A percentile compares a stretch with the other conserved stretches of the same genome.
These are phyloP conservation scores for Aix galericulata DNA, from an alignment of 2,113 vertebrate genomes.

Conservation along the genomic window DNA sequence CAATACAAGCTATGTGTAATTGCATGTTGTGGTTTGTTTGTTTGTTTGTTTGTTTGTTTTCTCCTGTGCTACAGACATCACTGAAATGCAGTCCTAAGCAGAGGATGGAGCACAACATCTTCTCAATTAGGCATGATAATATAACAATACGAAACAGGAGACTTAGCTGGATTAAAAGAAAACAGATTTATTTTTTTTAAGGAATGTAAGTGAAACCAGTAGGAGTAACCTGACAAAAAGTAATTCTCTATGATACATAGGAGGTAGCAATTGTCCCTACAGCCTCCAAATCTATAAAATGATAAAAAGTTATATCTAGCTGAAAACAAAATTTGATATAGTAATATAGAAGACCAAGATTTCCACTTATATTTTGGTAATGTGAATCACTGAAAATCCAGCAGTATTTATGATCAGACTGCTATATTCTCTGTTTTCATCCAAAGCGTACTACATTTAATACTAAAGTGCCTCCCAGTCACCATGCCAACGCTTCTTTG, in stretches of 20 bases:
- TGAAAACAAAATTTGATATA: background rate
- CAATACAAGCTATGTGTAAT: fast-evolving
- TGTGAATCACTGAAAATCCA: background rate
- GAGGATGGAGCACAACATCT: background rate
- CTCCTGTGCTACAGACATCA: background rate
- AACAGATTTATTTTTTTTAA: background rate
- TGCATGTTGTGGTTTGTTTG: background rate
- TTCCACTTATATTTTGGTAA: background rate
- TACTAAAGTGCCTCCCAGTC: slow-evolving; percentile 24
- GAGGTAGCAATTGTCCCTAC: background rate
- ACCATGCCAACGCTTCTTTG: slow-evolving; percentile 45
- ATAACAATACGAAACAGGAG: background rate
- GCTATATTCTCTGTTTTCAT: background rate
- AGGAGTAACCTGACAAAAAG: background rate
- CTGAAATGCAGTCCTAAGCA: background rate
- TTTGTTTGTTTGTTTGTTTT: background rate
- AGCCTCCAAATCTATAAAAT: background rate
- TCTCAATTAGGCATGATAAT: background rate
- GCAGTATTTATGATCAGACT: slow-evolving; percentile 1
- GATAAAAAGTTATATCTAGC: background rate
- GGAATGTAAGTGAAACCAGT: background rate
- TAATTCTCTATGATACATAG: background rate
- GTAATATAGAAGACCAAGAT: background rate
- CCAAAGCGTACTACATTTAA: slow-evolving; percentile 26
- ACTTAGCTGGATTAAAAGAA: background rate